Evolutionary conservation across 2,888 invertebrate genomes (phyloP), one percentile per base, ranked within the genome.

Genomic region (Netelia virgata): DNA sequence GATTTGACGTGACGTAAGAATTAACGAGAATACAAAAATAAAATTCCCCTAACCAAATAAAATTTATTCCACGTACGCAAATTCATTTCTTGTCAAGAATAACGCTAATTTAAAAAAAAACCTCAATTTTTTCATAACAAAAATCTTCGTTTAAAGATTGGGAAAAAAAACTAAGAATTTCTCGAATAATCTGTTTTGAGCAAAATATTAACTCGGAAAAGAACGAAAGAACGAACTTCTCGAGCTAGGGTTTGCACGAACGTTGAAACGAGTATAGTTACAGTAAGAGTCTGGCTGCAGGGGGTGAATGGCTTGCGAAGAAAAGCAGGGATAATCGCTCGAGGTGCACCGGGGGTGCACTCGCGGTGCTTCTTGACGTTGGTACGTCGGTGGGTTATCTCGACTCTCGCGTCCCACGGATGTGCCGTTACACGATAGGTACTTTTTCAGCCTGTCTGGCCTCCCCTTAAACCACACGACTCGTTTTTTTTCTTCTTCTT

Each of bases 321-420:
- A 36, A 50, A 36, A 11, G 47, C 43, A 23, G 55, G 18, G 76
- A 83, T 83, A 84, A 84, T 81, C 84, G 68, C 76, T 43, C 43
- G 53, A 55, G 41, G 69, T 57, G 16, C 50, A 10, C 6, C 5
- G 18, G 68, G 66, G 76, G 43, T 76, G 84, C 80, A 63, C 43
- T 76, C 16, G 16, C 36, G 68, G 73, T 73, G 76, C 80, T 84
- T 84, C 84, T 16, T 36, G 50, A 63, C 57, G 75, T 79, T 75
- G 16, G 79, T 70, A 70, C 70, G 36, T 75, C 57, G 36, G 8
- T 68, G 16, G 18, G 2, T 75, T 75, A 63, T 63, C 50, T 43
- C 75, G 36, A 36, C 68, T 43, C n/a, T 18, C 41, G 1, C 14
- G 36, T 41, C 53, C 23, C 55, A 8, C 63, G 28, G 11, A 47